Evolutionary conservation across 2,888 invertebrate species (phyloP), one percentile per base, ranked within the genome.

Genomic region (Campoletis raptor): DNA sequence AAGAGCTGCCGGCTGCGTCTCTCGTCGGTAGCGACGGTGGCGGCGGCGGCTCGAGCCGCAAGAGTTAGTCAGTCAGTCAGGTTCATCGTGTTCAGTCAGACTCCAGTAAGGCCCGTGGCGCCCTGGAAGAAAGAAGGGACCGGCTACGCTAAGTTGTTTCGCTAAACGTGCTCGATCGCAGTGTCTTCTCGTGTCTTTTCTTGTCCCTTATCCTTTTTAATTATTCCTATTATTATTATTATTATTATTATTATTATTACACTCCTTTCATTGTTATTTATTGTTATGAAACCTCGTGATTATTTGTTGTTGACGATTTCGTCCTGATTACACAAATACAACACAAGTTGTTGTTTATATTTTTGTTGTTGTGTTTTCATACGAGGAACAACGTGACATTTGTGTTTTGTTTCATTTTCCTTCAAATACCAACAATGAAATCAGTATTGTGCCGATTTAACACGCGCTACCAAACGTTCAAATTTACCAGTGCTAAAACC

Each of bases 41-140:
- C 64, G 66, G 74, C 79, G 73, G 80, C 83, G 79, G 83, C 85
- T 88, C 81, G 87, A 80, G 48, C 57, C 85, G 79, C 80, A 72
- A 67, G 82, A 91, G 92, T 91, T 91, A 90, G 88, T 91, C 92
- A 90, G 91, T 92, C 92, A 91, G 91, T 93, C 92, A 92, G 92
- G 92, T 93, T 92, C 91, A 91, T 91, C 66, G 36, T 48, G 37
- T 18, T 52, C 37, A n/a, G 30, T 52, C 37, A n/a, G 30, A 66
- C 30, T 91, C 92, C 93, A 93, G 93, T 93, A 91, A 93, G 81
- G 93, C 92, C 92, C 92, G 93, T 93, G 93, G 93, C 93, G 92
- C 92, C 92, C 90, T 89, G 89, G 90, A 90, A 91, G 91, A 90
- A 90, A 91, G 91, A 91, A 90, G 21, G 40, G 69, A 37, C 89